Conservation (phyloP, 2,888 invertebrate genomes). For the Diarsia dahlii region DNA sequence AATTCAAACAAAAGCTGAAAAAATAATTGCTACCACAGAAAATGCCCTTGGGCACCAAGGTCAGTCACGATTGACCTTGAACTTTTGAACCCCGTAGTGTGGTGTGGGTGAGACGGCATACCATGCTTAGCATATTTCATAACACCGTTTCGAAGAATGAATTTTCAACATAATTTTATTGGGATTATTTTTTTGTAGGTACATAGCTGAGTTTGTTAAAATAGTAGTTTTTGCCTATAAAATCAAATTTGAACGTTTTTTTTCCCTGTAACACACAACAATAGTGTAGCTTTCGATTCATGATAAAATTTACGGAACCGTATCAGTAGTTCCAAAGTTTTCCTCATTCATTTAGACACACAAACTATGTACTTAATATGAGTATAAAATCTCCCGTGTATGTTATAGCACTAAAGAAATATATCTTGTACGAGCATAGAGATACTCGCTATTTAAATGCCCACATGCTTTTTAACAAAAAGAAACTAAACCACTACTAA, state of each 20-base stretch:
- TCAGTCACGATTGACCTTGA: constrained; percentile 19
- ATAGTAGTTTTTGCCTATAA: not conserved
- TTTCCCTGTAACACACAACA: not conserved
- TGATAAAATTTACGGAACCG: not conserved
- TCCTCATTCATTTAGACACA: not conserved
- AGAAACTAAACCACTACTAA: not conserved
- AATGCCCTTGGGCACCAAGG: not conserved
- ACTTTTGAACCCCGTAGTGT: not conserved
- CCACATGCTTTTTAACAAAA: not conserved
- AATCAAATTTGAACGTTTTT: not conserved
- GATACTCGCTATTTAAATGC: too few species aligned
- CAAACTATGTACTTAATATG: not conserved
- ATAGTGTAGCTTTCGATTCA: not conserved
- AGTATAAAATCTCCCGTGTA: not conserved
- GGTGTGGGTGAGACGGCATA: constrained; percentile 18
- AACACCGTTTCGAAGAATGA: constrained; percentile 11
- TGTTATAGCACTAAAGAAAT: too few species aligned
- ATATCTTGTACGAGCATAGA: too few species aligned
- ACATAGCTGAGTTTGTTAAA: not conserved
- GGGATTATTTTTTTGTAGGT: not conserved
- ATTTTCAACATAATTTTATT: constrained; percentile 30
- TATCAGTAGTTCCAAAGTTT: not conserved
- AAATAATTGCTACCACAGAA: not conserved
- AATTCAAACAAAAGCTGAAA: constrained; percentile 2
- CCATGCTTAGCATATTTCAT: constrained; percentile 58